phyloP scores from a whole-genome alignment of 2,797 vertebrate genomes.

The Craterocephalus amniculus region DNA sequence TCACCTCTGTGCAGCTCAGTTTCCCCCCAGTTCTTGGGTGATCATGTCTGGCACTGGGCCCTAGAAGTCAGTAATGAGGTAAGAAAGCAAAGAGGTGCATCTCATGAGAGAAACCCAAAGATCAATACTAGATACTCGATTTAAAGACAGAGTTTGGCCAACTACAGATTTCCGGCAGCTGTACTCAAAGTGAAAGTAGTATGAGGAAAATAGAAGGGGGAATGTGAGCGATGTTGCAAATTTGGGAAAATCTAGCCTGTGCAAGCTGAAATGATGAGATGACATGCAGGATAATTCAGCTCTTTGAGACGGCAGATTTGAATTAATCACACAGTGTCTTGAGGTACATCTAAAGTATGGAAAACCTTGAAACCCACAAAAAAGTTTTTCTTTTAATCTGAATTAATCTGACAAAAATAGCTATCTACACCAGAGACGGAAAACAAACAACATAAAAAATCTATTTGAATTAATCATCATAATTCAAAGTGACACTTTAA shows the following conservation, averaged over 20 bases:
- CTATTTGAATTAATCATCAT: neutral
- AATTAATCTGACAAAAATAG: no score
- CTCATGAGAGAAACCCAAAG: slow-evolving; percentile 5
- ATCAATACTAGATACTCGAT: slow-evolving; percentile 3
- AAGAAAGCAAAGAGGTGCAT: slow-evolving; percentile 25
- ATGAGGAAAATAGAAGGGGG: neutral
- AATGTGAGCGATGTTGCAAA: neutral
- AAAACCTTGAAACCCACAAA: neutral
- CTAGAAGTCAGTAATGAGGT: slow-evolving; percentile 28
- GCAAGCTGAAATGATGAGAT: neutral
- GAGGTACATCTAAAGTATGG: neutral
- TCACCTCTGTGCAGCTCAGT: slow-evolving; percentile 28
- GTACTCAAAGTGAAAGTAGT: neutral
- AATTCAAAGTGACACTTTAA: slow-evolving; percentile 16
- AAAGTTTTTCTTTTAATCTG: no score
- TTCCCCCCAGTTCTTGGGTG: slow-evolving; percentile 29
- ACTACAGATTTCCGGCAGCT: neutral
- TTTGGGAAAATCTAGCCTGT: neutral
- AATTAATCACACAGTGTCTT: neutral
- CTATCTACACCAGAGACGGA: slow-evolving; percentile 1
- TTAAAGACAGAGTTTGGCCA: neutral
- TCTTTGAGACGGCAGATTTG: neutral
- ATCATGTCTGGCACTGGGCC: slow-evolving; percentile 41
- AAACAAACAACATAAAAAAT: neutral
- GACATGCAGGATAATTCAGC: neutral